These are phyloP conservation scores for Drosophila dives DNA, from an alignment of 2,888 invertebrate species.

Conservation along the genomic window DNA sequence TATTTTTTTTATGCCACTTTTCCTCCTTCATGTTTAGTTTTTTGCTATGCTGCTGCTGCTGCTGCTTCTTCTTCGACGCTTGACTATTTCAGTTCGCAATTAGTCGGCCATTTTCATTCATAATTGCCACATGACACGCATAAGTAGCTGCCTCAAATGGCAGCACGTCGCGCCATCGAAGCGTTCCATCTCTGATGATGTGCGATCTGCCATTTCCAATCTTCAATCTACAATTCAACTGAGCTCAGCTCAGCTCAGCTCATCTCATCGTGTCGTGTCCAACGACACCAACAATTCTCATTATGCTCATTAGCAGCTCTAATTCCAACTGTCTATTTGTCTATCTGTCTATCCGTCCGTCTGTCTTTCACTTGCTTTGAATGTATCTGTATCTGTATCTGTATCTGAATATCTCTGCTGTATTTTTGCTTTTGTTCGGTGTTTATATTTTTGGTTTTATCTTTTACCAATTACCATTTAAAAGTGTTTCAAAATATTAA, in stretches of 20 bases:
- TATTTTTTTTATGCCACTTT: slow-evolving; percentile 2
- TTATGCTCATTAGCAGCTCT: slow-evolving; percentile 55
- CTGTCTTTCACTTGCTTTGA: background rate
- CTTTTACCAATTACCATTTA: background rate
- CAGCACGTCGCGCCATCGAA: slow-evolving; percentile 23
- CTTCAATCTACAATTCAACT: slow-evolving; percentile 28
- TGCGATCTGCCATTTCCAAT: slow-evolving; percentile 2
- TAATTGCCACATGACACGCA: slow-evolving; percentile 70
- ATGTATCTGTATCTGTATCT: slow-evolving; percentile 17
- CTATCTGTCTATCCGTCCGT: background rate
- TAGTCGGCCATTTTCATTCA: slow-evolving; percentile 65
- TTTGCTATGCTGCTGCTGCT: background rate
- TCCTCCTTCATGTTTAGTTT: background rate
- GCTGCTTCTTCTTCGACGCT: slow-evolving; percentile 6
- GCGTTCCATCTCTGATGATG: slow-evolving; percentile 14
- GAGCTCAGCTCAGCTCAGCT: slow-evolving; percentile 17
- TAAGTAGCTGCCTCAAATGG: slow-evolving; percentile 65
- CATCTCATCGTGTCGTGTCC: slow-evolving; percentile 21
- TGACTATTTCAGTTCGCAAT: slow-evolving; percentile 59
- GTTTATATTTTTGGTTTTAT: background rate
- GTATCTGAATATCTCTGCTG: slow-evolving; percentile 1
- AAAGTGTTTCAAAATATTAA: background rate
- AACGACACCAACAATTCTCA: slow-evolving; percentile 36
- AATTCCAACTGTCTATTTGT: slow-evolving; percentile 30
- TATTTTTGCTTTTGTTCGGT: slow-evolving; percentile 7